phyloP scores from a whole-genome alignment of 2,888 invertebrate species.

The Perizoma affinitatum region DNA sequence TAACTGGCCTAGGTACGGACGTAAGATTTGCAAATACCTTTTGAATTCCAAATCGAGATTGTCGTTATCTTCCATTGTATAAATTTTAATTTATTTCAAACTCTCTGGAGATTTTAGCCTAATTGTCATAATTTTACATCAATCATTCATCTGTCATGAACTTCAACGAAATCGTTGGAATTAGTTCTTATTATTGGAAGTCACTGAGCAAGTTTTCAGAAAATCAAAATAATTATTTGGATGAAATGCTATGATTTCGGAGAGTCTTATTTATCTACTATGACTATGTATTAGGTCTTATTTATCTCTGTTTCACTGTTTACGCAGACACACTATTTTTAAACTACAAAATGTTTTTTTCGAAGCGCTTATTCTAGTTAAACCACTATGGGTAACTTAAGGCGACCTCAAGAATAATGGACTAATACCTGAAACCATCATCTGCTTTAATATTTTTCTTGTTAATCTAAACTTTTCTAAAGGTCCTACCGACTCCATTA shows the following conservation, averaged over 20 bases:
- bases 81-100: constrained; percentile 8
- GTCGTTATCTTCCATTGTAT: constrained; percentile 59
- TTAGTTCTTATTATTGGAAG: constrained; percentile 4
- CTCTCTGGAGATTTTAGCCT: background rate
- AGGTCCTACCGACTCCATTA: constrained; percentile 18
- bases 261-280: no score
- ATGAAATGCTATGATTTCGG: no score
- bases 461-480: constrained; percentile 17
- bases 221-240: no score
- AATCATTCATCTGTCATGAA: constrained; percentile 1
- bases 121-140: constrained; percentile 8
- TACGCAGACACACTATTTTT: no score
- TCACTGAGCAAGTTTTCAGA: constrained; percentile 1
- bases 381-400: no score
- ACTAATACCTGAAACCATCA: no score
- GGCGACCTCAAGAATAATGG: no score
- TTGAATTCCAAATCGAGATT: constrained; percentile 68
- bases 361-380: no score
- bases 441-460: background rate
- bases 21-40: constrained; percentile 68
- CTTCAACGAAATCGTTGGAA: background rate
- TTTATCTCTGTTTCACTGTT: no score
- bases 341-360: no score
- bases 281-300: no score
- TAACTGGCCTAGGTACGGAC: constrained; percentile 64